phyloP scores from a whole-genome alignment of 2,888 invertebrate species.

The Linyphia triangularis region DNA sequence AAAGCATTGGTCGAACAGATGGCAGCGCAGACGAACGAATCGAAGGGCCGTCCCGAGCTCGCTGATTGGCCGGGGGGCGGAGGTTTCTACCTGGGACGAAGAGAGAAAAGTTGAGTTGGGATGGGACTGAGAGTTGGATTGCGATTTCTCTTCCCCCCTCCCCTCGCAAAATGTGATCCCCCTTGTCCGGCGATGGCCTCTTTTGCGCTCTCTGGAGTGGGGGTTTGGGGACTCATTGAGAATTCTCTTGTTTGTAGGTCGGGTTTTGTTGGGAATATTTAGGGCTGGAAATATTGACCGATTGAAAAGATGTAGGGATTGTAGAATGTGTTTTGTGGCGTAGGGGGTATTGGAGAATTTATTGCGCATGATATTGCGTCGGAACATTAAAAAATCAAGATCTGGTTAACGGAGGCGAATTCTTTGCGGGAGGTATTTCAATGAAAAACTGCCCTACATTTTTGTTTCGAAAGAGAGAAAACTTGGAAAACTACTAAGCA shows the following conservation, averaged over 20 bases:
- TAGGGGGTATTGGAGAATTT: too few relatives aligned
- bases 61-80: constrained; percentile 70
- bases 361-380: too few relatives aligned
- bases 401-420: too few relatives aligned
- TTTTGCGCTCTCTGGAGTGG: background rate
- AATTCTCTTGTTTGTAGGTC: background rate
- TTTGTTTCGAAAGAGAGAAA: too few relatives aligned
- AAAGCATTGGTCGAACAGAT: constrained; percentile 69
- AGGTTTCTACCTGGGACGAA: constrained; percentile 63
- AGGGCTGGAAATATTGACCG: too few relatives aligned
- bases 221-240: background rate
- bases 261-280: background rate
- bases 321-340: too few relatives aligned
- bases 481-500: too few relatives aligned
- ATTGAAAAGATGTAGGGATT: too few relatives aligned
- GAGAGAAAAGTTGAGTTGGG: constrained; percentile 51
- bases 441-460: too few relatives aligned
- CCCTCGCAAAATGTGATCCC: background rate
- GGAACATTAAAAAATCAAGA: too few relatives aligned
- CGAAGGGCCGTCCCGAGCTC: constrained; percentile 58
- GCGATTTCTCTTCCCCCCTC: constrained; percentile 31
- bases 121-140: constrained; percentile 56
- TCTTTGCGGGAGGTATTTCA: too few relatives aligned
- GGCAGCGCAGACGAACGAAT: constrained; percentile 67
- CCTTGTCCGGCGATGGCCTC: constrained; percentile 56